Conservation (phyloP, 2,113 vertebrate species). For the Heptranchias perlo region DNA sequence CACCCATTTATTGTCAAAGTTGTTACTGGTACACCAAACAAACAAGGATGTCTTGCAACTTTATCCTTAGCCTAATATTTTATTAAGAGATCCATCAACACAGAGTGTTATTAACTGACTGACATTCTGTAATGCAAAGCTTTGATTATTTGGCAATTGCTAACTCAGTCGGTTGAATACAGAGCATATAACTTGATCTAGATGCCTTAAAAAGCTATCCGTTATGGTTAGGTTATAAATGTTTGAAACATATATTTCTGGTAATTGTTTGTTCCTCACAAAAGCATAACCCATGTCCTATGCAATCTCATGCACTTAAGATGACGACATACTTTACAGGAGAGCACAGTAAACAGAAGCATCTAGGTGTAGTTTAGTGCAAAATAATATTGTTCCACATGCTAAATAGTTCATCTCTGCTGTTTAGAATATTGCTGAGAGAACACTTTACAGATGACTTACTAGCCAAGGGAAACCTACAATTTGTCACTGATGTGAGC, state of each 20-base stretch:
- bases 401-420: not conserved
- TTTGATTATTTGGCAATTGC: slow-evolving; percentile 20
- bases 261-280: not conserved
- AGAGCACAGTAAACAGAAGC: not conserved
- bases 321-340: not conserved
- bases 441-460: not conserved
- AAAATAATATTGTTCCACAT: not conserved
- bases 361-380: not conserved
- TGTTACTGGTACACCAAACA: not conserved
- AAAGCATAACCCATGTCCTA: slow-evolving; percentile 9
- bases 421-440: not conserved
- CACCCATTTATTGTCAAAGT: no score
- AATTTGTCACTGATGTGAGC: not conserved
- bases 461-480: not conserved
- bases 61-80: not conserved
- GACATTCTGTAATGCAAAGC: not conserved
- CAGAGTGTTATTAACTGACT: not conserved
- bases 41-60: not conserved
- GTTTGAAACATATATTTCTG: not conserved
- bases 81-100: not conserved
- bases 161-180: not conserved
- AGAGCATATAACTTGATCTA: not conserved
- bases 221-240: not conserved
- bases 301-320: not conserved
- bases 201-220: not conserved